Conservation (phyloP, 2,888 invertebrate genomes). For the Apamea anceps region DNA sequence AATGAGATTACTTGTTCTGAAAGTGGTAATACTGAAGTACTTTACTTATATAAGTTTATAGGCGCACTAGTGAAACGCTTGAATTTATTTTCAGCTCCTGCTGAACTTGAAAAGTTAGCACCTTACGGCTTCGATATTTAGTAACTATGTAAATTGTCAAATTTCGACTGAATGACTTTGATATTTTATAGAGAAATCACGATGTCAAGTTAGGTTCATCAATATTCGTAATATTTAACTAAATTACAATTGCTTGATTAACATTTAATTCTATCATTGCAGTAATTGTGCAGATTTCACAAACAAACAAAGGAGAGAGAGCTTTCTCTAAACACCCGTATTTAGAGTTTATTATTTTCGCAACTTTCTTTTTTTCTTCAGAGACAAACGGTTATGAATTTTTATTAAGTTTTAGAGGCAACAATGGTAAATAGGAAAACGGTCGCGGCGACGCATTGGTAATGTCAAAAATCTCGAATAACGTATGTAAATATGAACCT, state of each 20-base stretch:
- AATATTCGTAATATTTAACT: conserved; percentile 54
- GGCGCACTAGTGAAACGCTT: conserved; percentile 31
- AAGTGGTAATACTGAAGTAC: conserved; percentile 69
- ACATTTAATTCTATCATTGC: conserved; percentile 49
- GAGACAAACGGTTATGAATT: conserved; percentile 68
- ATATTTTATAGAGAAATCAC: conserved; percentile 48
- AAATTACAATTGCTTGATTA: conserved; percentile 59
- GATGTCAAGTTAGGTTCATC: conserved; percentile 46
- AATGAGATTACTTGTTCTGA: conserved; percentile 78
- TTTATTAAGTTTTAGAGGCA: conserved; percentile 65
- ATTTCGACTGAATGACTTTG: conserved; percentile 33
- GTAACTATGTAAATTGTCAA: background rate
- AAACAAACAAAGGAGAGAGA: conserved; percentile 56
- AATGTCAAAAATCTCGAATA: conserved; percentile 76
- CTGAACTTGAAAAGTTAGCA: conserved; percentile 56
- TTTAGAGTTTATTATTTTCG: conserved; percentile 65
- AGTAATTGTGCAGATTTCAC: conserved; percentile 61
- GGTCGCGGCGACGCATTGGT: conserved; percentile 67
- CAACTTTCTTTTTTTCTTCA: conserved; percentile 70
- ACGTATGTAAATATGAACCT: conserved; percentile 80
- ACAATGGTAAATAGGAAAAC: conserved; percentile 66
- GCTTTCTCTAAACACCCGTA: conserved; percentile 66
- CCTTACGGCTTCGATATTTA: background rate
- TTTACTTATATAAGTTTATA: conserved; percentile 58
- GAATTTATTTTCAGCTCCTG: background rate